Percentiles rank a stretch among this genome's conserved stretches.
These are phyloP conservation scores for Danaus chrysippus DNA, from an alignment of 2,888 invertebrate species.

Conservation along the genomic window DNA sequence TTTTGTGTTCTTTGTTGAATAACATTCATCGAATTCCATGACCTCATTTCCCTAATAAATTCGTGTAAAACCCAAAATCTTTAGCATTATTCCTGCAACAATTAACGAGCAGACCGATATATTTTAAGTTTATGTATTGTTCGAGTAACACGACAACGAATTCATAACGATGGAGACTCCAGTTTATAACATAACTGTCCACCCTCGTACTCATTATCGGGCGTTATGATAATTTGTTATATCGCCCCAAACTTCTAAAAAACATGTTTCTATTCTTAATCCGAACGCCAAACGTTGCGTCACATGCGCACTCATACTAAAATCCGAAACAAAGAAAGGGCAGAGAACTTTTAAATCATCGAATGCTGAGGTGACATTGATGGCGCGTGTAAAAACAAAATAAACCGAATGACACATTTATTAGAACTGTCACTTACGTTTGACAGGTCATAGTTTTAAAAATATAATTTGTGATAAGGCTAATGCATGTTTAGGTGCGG, in stretches of 20 bases:
- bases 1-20: too few relatives aligned
- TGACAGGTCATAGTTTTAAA: slow-evolving; percentile 71
- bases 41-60: neutral
- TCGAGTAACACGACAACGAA: slow-evolving; percentile 25
- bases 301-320: slow-evolving; percentile 41
- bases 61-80: neutral
- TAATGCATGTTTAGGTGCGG: slow-evolving; percentile 55
- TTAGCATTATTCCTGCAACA: slow-evolving; percentile 18
- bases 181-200: slow-evolving; percentile 46
- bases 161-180: slow-evolving; percentile 37
- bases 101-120: slow-evolving; percentile 30
- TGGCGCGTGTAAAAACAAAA: slow-evolving; percentile 51
- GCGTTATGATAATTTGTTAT: slow-evolving; percentile 57
- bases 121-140: slow-evolving; percentile 34
- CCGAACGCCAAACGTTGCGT: slow-evolving; percentile 32
- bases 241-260: slow-evolving; percentile 37
- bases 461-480: slow-evolving; percentile 74
- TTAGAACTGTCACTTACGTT: slow-evolving; percentile 67
- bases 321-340: slow-evolving; percentile 74
- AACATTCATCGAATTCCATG: neutral
- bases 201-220: slow-evolving; percentile 45
- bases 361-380: slow-evolving; percentile 68
- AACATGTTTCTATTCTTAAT: slow-evolving; percentile 41
- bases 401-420: slow-evolving; percentile 72
- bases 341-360: slow-evolving; percentile 73